Conservation (phyloP, 2,888 invertebrate species). For the Neoaliturus tenellus region DNA sequence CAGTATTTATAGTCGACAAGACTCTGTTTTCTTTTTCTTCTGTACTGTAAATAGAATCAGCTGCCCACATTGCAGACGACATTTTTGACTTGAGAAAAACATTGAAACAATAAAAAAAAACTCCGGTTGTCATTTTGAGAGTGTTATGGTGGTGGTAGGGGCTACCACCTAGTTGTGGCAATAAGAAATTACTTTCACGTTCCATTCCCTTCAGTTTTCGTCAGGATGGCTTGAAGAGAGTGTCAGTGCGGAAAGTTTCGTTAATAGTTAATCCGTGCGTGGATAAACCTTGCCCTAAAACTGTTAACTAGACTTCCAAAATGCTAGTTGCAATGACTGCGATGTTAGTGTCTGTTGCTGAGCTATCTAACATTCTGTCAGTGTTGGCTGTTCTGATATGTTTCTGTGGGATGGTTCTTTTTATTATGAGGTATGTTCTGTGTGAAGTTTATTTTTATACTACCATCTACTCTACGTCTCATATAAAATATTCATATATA, state of each 20-base stretch:
- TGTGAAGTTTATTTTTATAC: too few species aligned
- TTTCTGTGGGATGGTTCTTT: constrained; percentile 84
- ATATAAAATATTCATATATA: too few species aligned
- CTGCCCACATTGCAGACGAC: not conserved
- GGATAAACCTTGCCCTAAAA: constrained; percentile 17
- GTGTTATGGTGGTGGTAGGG: constrained; percentile 9
- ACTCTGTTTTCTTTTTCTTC: not conserved
- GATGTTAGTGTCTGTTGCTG: constrained; percentile 81
- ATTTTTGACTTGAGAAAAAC: not conserved
- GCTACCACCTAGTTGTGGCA: not conserved
- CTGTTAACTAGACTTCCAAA: constrained; percentile 56
- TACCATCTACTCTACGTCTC: too few species aligned
- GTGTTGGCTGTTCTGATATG: constrained; percentile 84
- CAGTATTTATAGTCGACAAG: too few species aligned
- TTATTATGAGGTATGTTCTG: constrained; percentile 81
- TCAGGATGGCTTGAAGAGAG: constrained; percentile 62
- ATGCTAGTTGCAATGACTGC: constrained; percentile 74
- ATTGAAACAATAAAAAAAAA: not conserved
- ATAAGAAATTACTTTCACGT: constrained; percentile 11
- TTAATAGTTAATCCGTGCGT: constrained; percentile 51
- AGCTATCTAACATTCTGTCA: constrained; percentile 85
- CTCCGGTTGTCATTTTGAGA: constrained; percentile 12
- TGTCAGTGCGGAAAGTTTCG: constrained; percentile 52
- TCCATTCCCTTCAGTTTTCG: constrained; percentile 58
- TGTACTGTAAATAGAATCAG: not conserved